Evolutionary conservation across 1,140 invertebrate species (phyloP).

Genomic region (Microvelia longipes): DNA sequence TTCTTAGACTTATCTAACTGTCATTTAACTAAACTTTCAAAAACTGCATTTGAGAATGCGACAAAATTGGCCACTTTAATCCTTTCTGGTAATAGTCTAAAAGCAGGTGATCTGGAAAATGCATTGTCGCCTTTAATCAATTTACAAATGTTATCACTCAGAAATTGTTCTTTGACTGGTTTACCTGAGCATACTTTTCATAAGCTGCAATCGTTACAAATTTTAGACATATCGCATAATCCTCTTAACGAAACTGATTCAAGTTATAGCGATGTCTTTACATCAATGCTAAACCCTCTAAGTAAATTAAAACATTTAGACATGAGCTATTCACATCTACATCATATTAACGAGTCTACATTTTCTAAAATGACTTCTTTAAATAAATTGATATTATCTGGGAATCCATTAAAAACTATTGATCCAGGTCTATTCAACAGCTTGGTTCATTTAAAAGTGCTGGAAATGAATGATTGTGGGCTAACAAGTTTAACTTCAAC

Average conservation of each 20-base stretch:
- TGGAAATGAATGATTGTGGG: conserved; percentile 52
- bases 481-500: conserved; percentile 43
- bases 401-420: conserved; percentile 46
- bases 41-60: conserved; percentile 49
- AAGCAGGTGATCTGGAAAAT: conserved; percentile 45
- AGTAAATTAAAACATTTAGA: conserved; percentile 49
- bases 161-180: conserved; percentile 44
- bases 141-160: conserved; percentile 46
- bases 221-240: conserved; percentile 21
- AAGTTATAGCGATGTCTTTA: conserved; percentile 38
- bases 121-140: conserved; percentile 47
- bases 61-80: conserved; percentile 46
- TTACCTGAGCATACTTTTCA: conserved; percentile 46
- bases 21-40: conserved; percentile 45
- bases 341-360: conserved; percentile 44
- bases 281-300: conserved; percentile 44
- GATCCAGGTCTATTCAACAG: conserved; percentile 52
- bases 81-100: conserved; percentile 48
- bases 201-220: conserved; percentile 40
- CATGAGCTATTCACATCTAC: conserved; percentile 55
- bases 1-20: conserved; percentile 52
- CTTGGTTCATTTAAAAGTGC: conserved; percentile 43
- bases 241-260: conserved; percentile 33
- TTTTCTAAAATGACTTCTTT: conserved; percentile 53
- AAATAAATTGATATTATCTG: conserved; percentile 46